Base-by-base conservation (phyloP, 2,797 vertebrate genomes). In the Cossypha dichroa region DNA sequence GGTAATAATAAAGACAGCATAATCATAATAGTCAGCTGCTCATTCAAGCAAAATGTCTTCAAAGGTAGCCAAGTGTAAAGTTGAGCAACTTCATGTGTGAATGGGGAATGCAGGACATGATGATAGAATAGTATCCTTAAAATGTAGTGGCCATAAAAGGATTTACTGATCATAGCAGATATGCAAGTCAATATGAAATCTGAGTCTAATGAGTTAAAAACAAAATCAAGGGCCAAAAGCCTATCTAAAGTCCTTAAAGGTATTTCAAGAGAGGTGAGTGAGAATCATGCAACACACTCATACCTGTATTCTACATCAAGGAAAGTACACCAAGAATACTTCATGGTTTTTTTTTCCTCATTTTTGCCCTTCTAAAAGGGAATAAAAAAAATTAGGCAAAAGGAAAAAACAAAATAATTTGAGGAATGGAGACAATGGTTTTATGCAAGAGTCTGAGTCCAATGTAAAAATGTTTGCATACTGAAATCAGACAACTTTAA, bases 131-230 rank as follows among this genome's bases (percentile, higher is more conserved):
- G 10, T 11, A 83, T 28, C 9, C 34, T 58, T 34, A 52, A 88
- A 64, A 77, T 22, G 5, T 0, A 74, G 16, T 0, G 0, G 22
- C 34, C 45, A 9, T 8, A 21, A 77, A 77, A 34, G 8, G 9
- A 66, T 66, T 73, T 92, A 38, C 66, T 56, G 19, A 48, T 74
- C 21, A n/a, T 4, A 69, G 7, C 21, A 68, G 51, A 54, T 28
- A 87, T 15, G 9, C 33, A 67, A 33, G 11, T 62, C n/a, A 51
- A 28, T 38, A 69, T 7, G 10, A 79, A 23, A 76, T 18, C 22
- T 36, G 33, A 68, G 33, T 14, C 25, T 29, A 68, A 38, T 31
- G 7, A 80, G 12, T 41, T 5, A 69, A 64, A 64, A 84, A 11
- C 14, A 26, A 34, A 45, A 13, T 4, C 22, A n/a, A 36, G 4